Evolutionary conservation across 37 sponge, comb jelly and placozoan species (phyloP).

Genomic region (Axinella damicornis): DNA sequence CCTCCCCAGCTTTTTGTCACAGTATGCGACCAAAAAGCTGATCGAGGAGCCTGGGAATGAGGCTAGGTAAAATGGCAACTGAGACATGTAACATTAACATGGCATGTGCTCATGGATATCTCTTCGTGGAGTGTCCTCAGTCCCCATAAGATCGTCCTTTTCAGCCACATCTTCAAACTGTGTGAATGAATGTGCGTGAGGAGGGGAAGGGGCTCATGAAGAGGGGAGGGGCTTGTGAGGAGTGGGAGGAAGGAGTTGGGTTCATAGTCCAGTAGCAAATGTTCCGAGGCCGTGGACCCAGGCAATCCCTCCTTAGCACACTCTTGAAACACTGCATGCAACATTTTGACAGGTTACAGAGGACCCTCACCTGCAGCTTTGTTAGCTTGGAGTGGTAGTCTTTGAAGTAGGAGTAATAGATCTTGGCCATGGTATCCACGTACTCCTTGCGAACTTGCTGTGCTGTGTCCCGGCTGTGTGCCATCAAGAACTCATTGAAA

Average conservation of each 20-base stretch:
- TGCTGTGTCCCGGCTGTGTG: constrained; percentile 88
- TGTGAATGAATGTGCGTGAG: not conserved
- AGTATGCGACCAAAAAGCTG: too few species aligned
- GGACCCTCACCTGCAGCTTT: constrained; percentile 77
- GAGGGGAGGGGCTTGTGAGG: too few species aligned
- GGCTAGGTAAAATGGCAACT: too few species aligned
- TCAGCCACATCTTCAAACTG: constrained; percentile 92
- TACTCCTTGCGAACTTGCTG: constrained; percentile 87
- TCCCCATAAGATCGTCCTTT: constrained; percentile 97
- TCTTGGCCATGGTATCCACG: constrained; percentile 94
- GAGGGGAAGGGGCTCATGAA: too few species aligned
- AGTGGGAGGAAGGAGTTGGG: too few species aligned
- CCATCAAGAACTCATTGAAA: constrained; percentile 95
- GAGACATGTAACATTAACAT: too few species aligned
- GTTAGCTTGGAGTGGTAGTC: constrained; percentile 87
- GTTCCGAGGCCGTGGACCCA: too few species aligned
- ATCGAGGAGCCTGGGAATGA: too few species aligned
- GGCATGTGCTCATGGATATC: constrained; percentile 25
- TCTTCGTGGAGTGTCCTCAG: constrained; percentile 85
- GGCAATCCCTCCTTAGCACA: too few species aligned
- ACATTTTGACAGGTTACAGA: not conserved
- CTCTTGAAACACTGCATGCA: too few species aligned
- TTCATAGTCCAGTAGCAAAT: too few species aligned
- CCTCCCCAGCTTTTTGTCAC: too few species aligned
- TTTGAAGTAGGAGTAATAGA: constrained; percentile 97